Conservation (phyloP, 2,113 vertebrate genomes). For the Shinisaurus crocodilurus region DNA sequence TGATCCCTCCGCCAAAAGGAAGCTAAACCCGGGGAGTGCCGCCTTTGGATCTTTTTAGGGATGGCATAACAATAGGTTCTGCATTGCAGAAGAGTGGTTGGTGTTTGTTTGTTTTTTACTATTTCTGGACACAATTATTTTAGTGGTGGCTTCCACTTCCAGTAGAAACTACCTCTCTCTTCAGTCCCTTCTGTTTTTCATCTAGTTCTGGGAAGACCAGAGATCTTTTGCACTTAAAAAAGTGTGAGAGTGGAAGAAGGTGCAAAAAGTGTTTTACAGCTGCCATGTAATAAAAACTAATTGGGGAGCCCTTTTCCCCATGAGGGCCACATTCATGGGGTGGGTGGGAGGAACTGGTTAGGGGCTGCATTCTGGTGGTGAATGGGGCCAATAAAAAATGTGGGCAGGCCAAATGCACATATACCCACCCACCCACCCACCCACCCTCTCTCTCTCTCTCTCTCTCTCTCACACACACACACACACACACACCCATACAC, state of each 20-base stretch:
- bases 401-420: too few relatives aligned
- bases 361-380: too few relatives aligned
- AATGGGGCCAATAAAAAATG: too few relatives aligned
- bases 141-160: conserved; percentile 4
- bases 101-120: too few relatives aligned
- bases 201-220: background rate
- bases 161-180: background rate
- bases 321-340: too few relatives aligned
- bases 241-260: background rate
- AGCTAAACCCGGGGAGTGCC: background rate
- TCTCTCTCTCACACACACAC: too few relatives aligned
- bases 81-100: background rate
- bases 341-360: too few relatives aligned
- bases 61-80: background rate
- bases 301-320: too few relatives aligned
- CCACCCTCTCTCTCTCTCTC: too few relatives aligned
- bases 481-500: too few relatives aligned
- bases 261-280: background rate
- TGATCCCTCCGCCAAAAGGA: background rate
- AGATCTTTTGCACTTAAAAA: background rate
- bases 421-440: too few relatives aligned
- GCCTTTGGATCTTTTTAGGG: background rate
- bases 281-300: background rate
- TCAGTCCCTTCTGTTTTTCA: background rate
- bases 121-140: background rate